These are phyloP conservation scores for Nerophis lumbriciformis DNA, from an alignment of 2,113 vertebrate species.

Conservation along the genomic window DNA sequence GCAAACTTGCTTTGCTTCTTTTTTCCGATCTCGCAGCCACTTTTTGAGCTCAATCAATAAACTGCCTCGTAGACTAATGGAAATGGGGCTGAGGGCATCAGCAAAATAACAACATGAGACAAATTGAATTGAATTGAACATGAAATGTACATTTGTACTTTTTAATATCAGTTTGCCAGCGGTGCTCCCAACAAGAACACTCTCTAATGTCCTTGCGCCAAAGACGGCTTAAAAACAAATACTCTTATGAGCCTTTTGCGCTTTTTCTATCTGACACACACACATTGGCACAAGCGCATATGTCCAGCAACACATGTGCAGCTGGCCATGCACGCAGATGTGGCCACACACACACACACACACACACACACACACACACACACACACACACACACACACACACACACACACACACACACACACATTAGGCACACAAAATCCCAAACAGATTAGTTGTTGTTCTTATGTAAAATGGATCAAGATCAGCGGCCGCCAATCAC, in stretches of 20 bases:
- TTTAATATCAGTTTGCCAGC: background rate
- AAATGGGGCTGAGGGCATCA: too few relatives aligned
- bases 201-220: constrained; percentile 6
- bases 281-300: constrained; percentile 36
- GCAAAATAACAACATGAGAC: too few relatives aligned
- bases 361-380: constrained; percentile 22
- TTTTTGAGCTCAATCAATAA: too few relatives aligned
- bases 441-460: constrained; percentile 62
- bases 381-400: constrained; percentile 19
- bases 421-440: constrained; percentile 43
- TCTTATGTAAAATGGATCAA: constrained; percentile 70
- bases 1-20: too few relatives aligned
- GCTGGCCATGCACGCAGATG: constrained; percentile 25
- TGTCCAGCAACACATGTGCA: constrained; percentile 35
- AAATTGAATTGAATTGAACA: too few relatives aligned
- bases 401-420: constrained; percentile 22
- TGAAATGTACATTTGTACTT: background rate
- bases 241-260: constrained; percentile 35
- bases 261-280: constrained; percentile 43
- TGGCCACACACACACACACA: constrained; percentile 20
- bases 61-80: too few relatives aligned
- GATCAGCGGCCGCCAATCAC: constrained; percentile 40
- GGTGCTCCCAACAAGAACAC: too few relatives aligned
- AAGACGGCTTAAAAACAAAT: constrained; percentile 34
- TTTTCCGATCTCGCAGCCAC: too few relatives aligned